These are phyloP conservation scores for Hirundichthys speculiger DNA, from an alignment of 2,113 vertebrate genomes.

Conservation along the genomic window DNA sequence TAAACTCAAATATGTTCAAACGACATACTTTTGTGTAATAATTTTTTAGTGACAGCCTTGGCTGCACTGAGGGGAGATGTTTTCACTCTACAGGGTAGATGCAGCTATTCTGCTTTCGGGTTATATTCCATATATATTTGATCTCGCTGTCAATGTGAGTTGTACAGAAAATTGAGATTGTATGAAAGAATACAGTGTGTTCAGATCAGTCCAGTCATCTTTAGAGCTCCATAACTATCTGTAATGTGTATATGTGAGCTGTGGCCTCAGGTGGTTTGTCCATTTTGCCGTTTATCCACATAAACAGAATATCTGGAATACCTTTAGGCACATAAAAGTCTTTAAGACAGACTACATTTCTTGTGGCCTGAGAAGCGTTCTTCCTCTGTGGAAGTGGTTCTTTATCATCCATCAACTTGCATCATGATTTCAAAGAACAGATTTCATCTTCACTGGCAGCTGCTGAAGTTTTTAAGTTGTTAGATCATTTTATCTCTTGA, in stretches of 20 bases:
- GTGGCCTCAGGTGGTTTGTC: not conserved
- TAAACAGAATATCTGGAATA: slow-evolving; percentile 1
- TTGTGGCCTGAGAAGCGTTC: not conserved
- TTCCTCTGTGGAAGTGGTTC: not conserved
- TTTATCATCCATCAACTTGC: not conserved
- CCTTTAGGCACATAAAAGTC: not conserved
- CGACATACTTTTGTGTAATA: too few relatives aligned
- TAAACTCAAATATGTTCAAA: too few relatives aligned
- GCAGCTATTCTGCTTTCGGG: slow-evolving; percentile 2
- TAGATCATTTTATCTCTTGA: slow-evolving; percentile 2
- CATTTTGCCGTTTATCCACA: not conserved
- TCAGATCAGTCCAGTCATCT: slow-evolving; percentile 5
- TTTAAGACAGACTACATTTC: not conserved
- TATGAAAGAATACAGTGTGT: slow-evolving; percentile 21
- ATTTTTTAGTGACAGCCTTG: too few relatives aligned
- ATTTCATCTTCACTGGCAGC: slow-evolving; percentile 21
- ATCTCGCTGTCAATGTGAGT: too few relatives aligned
- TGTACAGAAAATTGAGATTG: slow-evolving; percentile 15
- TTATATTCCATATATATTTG: slow-evolving; percentile 12
- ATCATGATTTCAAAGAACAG: not conserved
- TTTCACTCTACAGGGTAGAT: slow-evolving; percentile 13
- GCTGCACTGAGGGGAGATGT: too few relatives aligned
- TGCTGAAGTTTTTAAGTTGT: not conserved
- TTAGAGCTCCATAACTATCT: not conserved
- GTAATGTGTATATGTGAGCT: not conserved